These are phyloP conservation scores for Coelogynopora nodosa DNA, from an alignment of 2,888 invertebrate species.

Conservation along the genomic window DNA sequence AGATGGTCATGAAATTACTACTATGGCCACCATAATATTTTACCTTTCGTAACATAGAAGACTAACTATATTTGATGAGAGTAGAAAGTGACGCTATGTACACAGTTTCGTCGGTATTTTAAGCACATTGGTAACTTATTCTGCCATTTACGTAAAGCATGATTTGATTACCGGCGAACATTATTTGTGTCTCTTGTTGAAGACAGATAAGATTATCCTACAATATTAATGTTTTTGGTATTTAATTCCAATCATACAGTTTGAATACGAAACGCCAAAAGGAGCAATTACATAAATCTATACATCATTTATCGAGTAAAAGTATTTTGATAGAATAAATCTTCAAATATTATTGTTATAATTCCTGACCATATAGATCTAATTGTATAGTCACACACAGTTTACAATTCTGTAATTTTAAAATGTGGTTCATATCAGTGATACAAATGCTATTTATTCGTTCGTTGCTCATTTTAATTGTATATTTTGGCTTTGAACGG, in stretches of 20 bases:
- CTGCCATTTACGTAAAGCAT: too few species aligned
- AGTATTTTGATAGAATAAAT: not conserved
- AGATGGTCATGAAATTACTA: not conserved
- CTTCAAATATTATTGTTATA: not conserved
- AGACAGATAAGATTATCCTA: not conserved
- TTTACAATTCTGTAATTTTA: conserved; percentile 12
- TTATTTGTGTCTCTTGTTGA: too few species aligned
- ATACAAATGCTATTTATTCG: not conserved
- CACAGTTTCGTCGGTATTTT: not conserved
- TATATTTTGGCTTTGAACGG: not conserved
- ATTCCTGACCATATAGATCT: not conserved
- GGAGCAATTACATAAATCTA: too few species aligned
- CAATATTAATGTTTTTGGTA: not conserved
- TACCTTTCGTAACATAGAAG: too few species aligned
- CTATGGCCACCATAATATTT: too few species aligned
- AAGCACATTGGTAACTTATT: too few species aligned
- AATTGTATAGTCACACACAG: not conserved
- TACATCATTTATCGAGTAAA: not conserved
- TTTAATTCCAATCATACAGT: not conserved
- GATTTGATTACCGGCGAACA: too few species aligned
- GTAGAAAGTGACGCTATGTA: not conserved
- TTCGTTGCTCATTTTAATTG: not conserved
- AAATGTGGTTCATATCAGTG: not conserved
- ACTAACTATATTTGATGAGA: not conserved
- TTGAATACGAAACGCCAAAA: not conserved